Evolutionary conservation across 2,888 invertebrate genomes (phyloP).

Genomic region (Apoderus coryli): DNA sequence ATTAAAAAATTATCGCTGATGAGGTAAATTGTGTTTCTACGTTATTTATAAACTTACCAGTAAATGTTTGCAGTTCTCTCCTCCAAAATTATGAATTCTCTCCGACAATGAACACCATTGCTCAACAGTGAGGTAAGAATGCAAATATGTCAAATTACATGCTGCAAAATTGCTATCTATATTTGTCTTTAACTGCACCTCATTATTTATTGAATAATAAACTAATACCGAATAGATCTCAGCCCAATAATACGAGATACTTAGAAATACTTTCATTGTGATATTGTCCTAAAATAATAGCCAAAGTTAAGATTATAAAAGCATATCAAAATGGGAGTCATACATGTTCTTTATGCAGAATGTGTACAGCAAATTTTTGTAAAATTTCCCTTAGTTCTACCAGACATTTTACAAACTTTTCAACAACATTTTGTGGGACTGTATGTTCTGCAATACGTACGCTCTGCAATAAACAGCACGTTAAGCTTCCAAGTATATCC

Average conservation of each 20-base stretch:
- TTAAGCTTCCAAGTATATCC: slow-evolving; percentile 24
- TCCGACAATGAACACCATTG: slow-evolving; percentile 31
- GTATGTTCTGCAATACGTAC: slow-evolving; percentile 28
- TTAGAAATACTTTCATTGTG: slow-evolving; percentile 28
- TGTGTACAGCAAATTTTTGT: slow-evolving; percentile 23
- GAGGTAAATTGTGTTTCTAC: no score
- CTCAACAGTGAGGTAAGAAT: slow-evolving; percentile 27
- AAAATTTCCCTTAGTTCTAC: slow-evolving; percentile 24
- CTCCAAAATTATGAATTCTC: slow-evolving; percentile 31
- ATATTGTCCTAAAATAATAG: slow-evolving; percentile 26
- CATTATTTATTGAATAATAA: slow-evolving; percentile 24
- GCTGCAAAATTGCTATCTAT: slow-evolving; percentile 22
- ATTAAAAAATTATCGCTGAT: no score
- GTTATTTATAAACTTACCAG: slow-evolving; percentile 18
- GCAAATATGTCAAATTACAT: slow-evolving; percentile 27
- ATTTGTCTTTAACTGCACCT: slow-evolving; percentile 18
- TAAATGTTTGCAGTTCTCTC: slow-evolving; percentile 25
- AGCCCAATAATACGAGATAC: slow-evolving; percentile 28
- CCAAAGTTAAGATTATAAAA: background rate
- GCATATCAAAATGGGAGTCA: slow-evolving; percentile 11
- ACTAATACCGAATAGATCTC: slow-evolving; percentile 26
- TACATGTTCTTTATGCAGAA: slow-evolving; percentile 30
- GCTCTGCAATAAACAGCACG: slow-evolving; percentile 24
- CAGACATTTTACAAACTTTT: slow-evolving; percentile 25
- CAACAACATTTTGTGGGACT: slow-evolving; percentile 21